Conservation (phyloP, 2,113 vertebrate genomes). For the Seriola quinqueradiata region DNA sequence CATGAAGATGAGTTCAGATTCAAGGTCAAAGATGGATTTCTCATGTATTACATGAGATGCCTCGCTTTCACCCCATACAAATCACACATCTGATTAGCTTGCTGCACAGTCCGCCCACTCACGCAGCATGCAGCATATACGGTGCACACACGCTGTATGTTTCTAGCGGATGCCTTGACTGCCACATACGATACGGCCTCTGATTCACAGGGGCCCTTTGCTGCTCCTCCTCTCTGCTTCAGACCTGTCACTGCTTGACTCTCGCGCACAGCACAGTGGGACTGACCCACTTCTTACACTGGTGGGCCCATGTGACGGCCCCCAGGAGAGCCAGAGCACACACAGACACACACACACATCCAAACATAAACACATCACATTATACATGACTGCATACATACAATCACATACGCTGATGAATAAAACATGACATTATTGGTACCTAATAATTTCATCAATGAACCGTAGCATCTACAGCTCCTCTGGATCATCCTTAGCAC, state of each 20-base stretch:
- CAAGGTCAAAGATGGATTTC: conserved; percentile 67
- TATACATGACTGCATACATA: conserved; percentile 25
- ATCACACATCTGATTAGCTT: conserved; percentile 77
- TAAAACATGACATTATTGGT: conserved; percentile 61
- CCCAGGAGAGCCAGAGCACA: conserved; percentile 25
- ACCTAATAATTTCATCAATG: conserved; percentile 51
- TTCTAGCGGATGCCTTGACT: conserved; percentile 39
- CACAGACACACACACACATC: not conserved
- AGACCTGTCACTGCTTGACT: conserved; percentile 59
- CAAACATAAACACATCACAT: conserved; percentile 33
- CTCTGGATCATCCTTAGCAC: not conserved
- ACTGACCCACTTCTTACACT: conserved; percentile 75
- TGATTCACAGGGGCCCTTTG: conserved; percentile 45
- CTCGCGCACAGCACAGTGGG: conserved; percentile 51
- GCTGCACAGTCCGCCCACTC: conserved; percentile 74
- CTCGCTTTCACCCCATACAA: conserved; percentile 59
- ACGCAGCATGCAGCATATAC: conserved; percentile 31
- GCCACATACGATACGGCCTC: conserved; percentile 20
- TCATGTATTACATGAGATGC: conserved; percentile 55
- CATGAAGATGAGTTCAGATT: conserved; percentile 47
- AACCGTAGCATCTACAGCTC: conserved; percentile 18
- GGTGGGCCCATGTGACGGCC: conserved; percentile 49
- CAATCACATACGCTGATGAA: conserved; percentile 53
- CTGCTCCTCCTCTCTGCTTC: conserved; percentile 14
- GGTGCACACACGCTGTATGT: conserved; percentile 29